These are phyloP conservation scores for Ochotona princeps DNA, from an alignment of 2,113 vertebrate genomes.

Conservation along the genomic window DNA sequence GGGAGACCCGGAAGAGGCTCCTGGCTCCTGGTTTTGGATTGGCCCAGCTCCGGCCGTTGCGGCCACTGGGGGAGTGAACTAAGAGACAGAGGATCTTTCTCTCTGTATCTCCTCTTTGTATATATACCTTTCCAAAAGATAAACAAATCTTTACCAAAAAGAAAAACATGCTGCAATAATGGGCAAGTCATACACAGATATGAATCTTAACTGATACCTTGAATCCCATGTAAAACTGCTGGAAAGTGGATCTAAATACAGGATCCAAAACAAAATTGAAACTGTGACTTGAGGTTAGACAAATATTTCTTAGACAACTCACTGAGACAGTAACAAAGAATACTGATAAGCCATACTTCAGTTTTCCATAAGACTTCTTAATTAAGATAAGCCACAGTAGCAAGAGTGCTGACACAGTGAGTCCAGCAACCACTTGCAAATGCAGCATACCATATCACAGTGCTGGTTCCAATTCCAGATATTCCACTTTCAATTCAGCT, in stretches of 20 bases:
- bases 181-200: neutral
- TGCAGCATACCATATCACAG: no score
- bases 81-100: no score
- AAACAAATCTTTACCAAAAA: no score
- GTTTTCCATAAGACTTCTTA: slow-evolving; percentile 12
- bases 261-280: slow-evolving; percentile 18
- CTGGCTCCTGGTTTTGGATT: neutral
- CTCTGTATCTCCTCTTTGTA: no score
- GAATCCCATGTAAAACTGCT: neutral
- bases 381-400: neutral
- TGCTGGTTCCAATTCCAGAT: no score
- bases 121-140: no score
- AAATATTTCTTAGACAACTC: slow-evolving; percentile 29
- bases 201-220: neutral
- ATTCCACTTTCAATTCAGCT: no score
- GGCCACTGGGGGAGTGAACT: no score
- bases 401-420: no score
- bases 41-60: no score
- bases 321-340: neutral
- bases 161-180: neutral
- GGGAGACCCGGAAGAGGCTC: neutral
- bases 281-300: neutral
- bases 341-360: neutral
- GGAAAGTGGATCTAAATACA: neutral
- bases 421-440: no score